These are phyloP conservation scores for Diorhabda carinulata DNA, from an alignment of 1,140 invertebrate genomes.

Conservation along the genomic window DNA sequence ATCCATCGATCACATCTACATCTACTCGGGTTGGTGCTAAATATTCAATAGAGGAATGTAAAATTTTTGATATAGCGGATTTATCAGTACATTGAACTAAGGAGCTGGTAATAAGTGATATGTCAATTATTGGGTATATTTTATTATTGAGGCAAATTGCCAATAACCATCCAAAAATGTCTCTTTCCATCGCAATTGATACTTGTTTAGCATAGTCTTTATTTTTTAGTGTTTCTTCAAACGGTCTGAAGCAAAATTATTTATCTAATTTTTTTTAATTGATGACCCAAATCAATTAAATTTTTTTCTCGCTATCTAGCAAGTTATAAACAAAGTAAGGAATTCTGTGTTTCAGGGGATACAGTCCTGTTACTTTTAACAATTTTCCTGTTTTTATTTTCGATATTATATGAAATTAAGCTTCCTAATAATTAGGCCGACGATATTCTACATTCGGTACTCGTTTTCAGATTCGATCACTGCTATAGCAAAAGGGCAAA, in stretches of 20 bases:
- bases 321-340: no score
- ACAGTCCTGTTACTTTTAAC: no score
- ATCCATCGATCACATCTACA: slow-evolving; percentile 35
- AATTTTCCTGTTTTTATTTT: no score
- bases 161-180: slow-evolving; percentile 35
- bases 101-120: slow-evolving; percentile 36
- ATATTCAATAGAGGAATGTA: slow-evolving; percentile 20
- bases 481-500: slow-evolving; percentile 4
- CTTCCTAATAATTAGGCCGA: no score
- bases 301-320: no score
- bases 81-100: slow-evolving; percentile 33
- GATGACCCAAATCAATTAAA: no score
- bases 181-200: slow-evolving; percentile 34
- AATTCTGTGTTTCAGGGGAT: no score
- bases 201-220: no score
- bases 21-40: slow-evolving; percentile 23
- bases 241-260: no score
- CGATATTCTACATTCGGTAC: background rate
- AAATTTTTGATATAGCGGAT: slow-evolving; percentile 24
- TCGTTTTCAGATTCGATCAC: slow-evolving; percentile 11
- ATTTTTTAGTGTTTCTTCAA: no score
- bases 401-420: no score
- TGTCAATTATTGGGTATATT: slow-evolving; percentile 29
- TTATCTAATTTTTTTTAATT: no score
- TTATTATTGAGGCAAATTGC: slow-evolving; percentile 33